Evolutionary conservation across 2,797 vertebrate genomes (phyloP).

Genomic region (Loris lydekkerianus): DNA sequence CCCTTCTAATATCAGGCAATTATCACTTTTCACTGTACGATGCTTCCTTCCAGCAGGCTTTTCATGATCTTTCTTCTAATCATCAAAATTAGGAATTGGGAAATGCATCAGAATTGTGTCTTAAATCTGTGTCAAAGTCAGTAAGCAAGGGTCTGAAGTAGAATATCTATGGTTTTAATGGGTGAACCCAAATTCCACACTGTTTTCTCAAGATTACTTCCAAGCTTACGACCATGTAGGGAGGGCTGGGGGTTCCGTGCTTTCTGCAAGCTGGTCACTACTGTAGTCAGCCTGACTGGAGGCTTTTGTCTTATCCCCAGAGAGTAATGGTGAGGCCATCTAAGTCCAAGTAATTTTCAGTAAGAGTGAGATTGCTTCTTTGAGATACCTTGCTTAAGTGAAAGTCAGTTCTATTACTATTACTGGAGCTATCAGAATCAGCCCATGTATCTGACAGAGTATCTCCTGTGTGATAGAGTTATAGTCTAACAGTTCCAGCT

Average conservation of each 20-base stretch:
- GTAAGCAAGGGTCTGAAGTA: neutral
- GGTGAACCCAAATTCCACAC: neutral
- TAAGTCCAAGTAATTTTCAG: neutral
- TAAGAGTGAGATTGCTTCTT: neutral
- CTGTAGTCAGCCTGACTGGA: neutral
- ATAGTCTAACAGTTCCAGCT: neutral
- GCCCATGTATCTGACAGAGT: neutral
- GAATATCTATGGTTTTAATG: neutral
- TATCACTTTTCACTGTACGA: neutral
- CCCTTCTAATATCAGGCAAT: neutral
- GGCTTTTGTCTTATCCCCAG: neutral
- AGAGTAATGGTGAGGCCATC: neutral
- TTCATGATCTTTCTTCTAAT: constrained; percentile 1
- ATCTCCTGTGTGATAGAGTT: neutral
- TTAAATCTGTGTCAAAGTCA: neutral
- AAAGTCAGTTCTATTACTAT: neutral
- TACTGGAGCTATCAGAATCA: neutral
- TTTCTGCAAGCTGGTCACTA: neutral
- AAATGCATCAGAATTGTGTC: constrained; percentile 29
- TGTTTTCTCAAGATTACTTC: constrained; percentile 18
- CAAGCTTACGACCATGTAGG: neutral
- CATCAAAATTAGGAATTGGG: neutral
- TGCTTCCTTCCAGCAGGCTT: neutral
- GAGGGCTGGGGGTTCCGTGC: neutral
- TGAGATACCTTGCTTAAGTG: neutral